phyloP scores from a whole-genome alignment of 2,113 vertebrate species.

The Xyrauchen texanus region DNA sequence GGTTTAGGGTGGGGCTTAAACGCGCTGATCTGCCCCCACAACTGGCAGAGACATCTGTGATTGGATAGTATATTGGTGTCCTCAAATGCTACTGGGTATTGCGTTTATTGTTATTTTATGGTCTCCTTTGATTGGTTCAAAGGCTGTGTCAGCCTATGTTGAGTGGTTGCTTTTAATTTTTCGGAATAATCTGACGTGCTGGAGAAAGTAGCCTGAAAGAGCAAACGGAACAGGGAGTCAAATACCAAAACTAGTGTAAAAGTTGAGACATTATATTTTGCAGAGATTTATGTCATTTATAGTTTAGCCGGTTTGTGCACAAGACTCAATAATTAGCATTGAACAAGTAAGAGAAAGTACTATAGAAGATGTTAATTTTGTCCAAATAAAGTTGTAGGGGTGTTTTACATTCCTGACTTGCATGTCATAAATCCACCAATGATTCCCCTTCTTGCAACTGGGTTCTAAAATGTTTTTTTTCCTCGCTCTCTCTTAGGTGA shows the following conservation, averaged over 20 bases:
- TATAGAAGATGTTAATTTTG: not conserved
- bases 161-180: constrained; percentile 40
- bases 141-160: not conserved
- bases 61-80: constrained; percentile 48
- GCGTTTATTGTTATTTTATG: not conserved
- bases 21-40: constrained; percentile 56
- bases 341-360: not conserved
- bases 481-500: constrained; percentile 57
- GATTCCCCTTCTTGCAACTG: not conserved
- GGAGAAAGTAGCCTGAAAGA: constrained; percentile 45
- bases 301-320: not conserved
- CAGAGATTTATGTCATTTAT: not conserved
- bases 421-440: no score
- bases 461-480: not conserved
- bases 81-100: constrained; percentile 46
- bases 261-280: constrained; percentile 4
- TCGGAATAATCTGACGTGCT: constrained; percentile 5
- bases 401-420: no score
- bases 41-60: not conserved
- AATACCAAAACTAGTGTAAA: constrained; percentile 26
- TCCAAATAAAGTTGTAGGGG: no score
- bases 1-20: constrained; percentile 61
- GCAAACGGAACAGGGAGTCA: constrained; percentile 4
- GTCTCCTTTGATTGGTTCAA: constrained; percentile 52
- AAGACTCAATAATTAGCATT: not conserved